Conservation (phyloP, 2,888 invertebrate species). For the Magallana nippona region DNA sequence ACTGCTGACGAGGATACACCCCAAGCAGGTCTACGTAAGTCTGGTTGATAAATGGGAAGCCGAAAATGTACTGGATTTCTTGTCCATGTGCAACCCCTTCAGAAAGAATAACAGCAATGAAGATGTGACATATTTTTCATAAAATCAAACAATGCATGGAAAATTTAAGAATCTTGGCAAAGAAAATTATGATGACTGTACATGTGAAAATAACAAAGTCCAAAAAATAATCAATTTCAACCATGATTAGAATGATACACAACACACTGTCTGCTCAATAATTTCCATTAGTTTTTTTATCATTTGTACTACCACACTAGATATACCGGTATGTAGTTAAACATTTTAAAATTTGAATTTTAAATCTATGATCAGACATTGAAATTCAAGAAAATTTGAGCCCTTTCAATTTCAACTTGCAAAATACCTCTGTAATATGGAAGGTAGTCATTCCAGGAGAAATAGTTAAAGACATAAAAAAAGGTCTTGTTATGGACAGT, state of each 20-base stretch:
- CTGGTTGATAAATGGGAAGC: conserved; percentile 81
- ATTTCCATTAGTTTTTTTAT: too few species aligned
- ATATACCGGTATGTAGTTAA: too few species aligned
- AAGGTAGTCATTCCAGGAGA: conserved; percentile 75
- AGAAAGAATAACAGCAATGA: not conserved
- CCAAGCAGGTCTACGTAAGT: conserved; percentile 76
- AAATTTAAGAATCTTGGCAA: too few species aligned
- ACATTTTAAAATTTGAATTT: not conserved
- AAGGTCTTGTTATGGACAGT: conserved; percentile 70
- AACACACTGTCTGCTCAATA: too few species aligned
- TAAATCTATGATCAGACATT: too few species aligned
- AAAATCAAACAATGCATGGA: not conserved
- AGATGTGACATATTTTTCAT: not conserved
- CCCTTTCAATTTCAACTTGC: too few species aligned
- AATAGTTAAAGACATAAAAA: conserved; percentile 79
- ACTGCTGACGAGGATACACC: conserved; percentile 75
- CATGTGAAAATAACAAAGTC: too few species aligned
- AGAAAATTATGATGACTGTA: too few species aligned
- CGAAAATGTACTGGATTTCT: conserved; percentile 82
- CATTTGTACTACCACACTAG: too few species aligned
- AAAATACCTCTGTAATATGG: conserved; percentile 80
- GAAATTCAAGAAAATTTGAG: too few species aligned
- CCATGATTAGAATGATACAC: too few species aligned
- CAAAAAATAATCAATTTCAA: too few species aligned
- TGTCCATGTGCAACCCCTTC: conserved; percentile 80